Evolutionary conservation across 1,140 invertebrate species (phyloP), one percentile per base, ranked within the genome.

Genomic region (Aradophagus sp.): DNA sequence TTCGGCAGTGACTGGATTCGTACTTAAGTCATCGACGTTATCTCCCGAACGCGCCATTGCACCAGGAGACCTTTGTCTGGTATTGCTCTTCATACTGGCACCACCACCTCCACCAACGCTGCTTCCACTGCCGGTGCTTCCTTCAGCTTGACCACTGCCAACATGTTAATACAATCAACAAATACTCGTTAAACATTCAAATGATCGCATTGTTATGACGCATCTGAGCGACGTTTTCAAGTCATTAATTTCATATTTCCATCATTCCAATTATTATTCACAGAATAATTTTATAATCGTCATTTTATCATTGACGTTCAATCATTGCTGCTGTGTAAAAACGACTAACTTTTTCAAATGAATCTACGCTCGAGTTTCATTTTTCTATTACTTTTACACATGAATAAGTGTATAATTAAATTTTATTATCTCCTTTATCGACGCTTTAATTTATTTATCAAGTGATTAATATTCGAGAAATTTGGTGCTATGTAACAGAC

Each of bases 51-150:
- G 79, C 17, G 75, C 77, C 66, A 80, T 65, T 47, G 79, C 80
- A 58, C 81, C 80, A 61, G 84, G 84, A 61, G 83, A 86, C 76
- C 81, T 80, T 68, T 84, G 83, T 67, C 84, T 74, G 47, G 73
- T 77, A 47, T 47, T 77, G 47, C 78, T 67, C 23, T 77, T 80
- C 69, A 80, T 77, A 14, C 67, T 74, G 17, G 45, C 53, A 47
- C 67, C 75, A 29, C 77, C 76, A 26, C 75, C 76, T 31, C 75
- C 76, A 45, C 77, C 77, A 23, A 77, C 77, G 48, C 81, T 84
- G 63, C 80, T 82, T 66, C 79, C 82, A 80, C 80, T 83, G 32
- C 81, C 78, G 61, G 80, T 80, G 59, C 77, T 80, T 65, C 79
- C 77, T 72, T 80, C 81, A 19, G 77, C 34, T 59, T 82, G 80